Evolutionary conservation across 2,113 vertebrate species (phyloP), one percentile per base, ranked within the genome.

Genomic region (Callorhinus ursinus): DNA sequence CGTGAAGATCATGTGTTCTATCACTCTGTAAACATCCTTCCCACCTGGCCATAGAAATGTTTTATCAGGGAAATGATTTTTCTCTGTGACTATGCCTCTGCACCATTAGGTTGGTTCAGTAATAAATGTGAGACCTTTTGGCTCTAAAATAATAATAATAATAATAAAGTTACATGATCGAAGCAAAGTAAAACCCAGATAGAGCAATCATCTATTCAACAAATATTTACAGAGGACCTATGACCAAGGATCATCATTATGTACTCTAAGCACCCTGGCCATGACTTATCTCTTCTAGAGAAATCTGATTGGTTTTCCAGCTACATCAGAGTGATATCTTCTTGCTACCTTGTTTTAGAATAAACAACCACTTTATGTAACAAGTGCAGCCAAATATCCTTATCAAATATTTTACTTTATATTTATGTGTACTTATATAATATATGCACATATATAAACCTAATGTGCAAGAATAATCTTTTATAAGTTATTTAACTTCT

Each of bases 121-220:
- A 46, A 46, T 46, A 46, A 46, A 46, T 46, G 46, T 46, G 46
- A 46, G 46, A 46, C 46, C 46, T 46, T 46, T 46, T 46, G 46
- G 46, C 46, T 46, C 46, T 46, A 46, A 46, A 46, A 46, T 7
- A 46, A 46, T 1, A 46, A 46, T 46, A 46, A 46, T 46, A 46
- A 46, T 46, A 46, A 46, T 46, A 46, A 46, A 46, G 46, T 46
- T 46, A 46, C 46, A 46, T 46, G 55, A 81, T 39, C 46, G n/a
- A 92, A 21, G n/a, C 88, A 76, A 92, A 88, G 49, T 67, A 88
- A 91, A 79, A 88, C n/a, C 18, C 10, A 83, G 57, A 87, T 33
- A 96, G 46, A 81, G 22, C 51, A 96, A 33, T 72, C 31, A 46
- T 31, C 53, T 26, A 79, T 36, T 88, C 36, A 93, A n/a, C 42